Evolutionary conservation across 2,888 invertebrate genomes (phyloP), one percentile per base, ranked within the genome.

Genomic region (Eulithis testata): DNA sequence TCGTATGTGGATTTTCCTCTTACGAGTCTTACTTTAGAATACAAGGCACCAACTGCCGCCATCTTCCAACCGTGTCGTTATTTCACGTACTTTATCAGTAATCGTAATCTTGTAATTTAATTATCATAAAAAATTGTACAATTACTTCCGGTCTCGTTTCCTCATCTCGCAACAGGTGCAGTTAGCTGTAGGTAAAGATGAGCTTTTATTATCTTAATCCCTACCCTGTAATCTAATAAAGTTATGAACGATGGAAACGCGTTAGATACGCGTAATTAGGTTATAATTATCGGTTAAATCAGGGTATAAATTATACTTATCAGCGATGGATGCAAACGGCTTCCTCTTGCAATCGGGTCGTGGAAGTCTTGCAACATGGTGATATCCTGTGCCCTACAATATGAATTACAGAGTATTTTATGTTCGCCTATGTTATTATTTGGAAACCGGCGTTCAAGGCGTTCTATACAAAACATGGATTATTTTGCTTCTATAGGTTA

Each of bases 281-380:
- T 59, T 31, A 31, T 21, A 21, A 21, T 21, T 21, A 21, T 21
- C 21, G 3, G 5, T 70, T 70, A 71, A 79, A 83, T 85, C 78
- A 79, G 73, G 56, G 66, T 68, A 76, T 82, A 77, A 80, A 82
- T 83, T 76, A 78, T 66, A 74, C 68, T 72, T 80, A 85, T 77
- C 76, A 80, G 74, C 63, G 67, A 76, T 87, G 64, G 65, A 66
- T 59, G 61, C 66, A 59, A 66, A 71, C 66, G 53, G 74, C 73
- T 81, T 85, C 83, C 82, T 78, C 78, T 78, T 72, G 81, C 73
- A 86, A 86, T 62, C 43, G 79, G 80, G 62, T 51, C 52, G 66
- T 67, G 60, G 66, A 60, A 60, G 60, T 63, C 47, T 63, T 60
- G 79, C 82, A 74, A 76, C 75, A 82, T 43, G 61, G 71, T 74